These are phyloP conservation scores for Drosophila merina DNA, from an alignment of 2,888 invertebrate species.

Conservation along the genomic window DNA sequence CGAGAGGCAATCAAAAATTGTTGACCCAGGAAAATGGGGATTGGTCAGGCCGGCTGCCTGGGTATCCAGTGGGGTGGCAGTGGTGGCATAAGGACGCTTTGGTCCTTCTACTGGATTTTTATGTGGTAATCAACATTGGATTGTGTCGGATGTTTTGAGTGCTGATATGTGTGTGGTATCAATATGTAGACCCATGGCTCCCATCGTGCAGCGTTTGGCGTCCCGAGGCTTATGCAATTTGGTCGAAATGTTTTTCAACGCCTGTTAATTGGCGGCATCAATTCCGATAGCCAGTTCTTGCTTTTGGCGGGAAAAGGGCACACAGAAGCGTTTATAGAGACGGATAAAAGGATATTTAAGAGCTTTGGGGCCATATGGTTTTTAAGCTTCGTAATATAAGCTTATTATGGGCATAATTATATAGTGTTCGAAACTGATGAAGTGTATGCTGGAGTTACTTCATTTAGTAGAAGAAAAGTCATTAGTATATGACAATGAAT, in stretches of 20 bases:
- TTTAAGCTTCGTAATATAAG: conserved; percentile 22
- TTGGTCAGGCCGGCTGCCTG: background rate
- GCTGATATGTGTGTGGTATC: conserved; percentile 64
- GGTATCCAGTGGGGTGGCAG: background rate
- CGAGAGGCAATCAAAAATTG: conserved; percentile 72
- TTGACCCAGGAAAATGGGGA: conserved; percentile 56
- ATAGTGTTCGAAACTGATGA: background rate
- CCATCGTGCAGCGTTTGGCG: conserved; percentile 23
- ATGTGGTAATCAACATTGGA: conserved; percentile 77
- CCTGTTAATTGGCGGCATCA: conserved; percentile 78
- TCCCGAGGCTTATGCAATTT: conserved; percentile 49
- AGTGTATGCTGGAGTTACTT: conserved; percentile 1
- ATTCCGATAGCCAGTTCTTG: conserved; percentile 55
- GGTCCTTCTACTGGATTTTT: conserved; percentile 62
- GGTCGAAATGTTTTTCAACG: conserved; percentile 70
- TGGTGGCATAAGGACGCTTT: conserved; percentile 8
- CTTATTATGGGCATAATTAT: conserved; percentile 44
- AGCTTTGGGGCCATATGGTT: conserved; percentile 42
- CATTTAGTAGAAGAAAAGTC: too few relatives aligned
- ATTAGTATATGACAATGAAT: too few relatives aligned
- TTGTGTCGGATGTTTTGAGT: conserved; percentile 75
- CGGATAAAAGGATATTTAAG: conserved; percentile 34
- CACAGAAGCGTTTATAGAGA: background rate
- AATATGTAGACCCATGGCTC: conserved; percentile 7
- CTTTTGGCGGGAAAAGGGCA: conserved; percentile 2